Evolutionary conservation across 2,797 vertebrate species (phyloP).

Genomic region (Microtus agrestis): DNA sequence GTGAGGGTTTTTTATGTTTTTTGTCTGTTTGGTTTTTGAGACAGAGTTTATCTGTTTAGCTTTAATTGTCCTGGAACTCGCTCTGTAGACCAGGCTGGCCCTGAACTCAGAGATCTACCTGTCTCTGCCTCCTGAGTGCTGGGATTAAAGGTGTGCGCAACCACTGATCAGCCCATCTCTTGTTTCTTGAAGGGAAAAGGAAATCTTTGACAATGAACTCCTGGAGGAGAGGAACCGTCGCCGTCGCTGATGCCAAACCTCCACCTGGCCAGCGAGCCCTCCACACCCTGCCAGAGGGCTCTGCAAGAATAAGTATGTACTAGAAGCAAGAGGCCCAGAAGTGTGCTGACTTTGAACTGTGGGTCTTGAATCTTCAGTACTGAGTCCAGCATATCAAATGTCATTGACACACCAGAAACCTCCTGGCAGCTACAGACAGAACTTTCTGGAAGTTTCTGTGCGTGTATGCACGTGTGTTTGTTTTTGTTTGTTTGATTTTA

Average conservation of each 20-base stretch:
- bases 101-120: background rate
- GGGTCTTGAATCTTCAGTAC: background rate
- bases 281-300: no score
- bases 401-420: accelerated
- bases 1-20: background rate
- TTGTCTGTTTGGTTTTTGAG: background rate
- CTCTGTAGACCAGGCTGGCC: background rate
- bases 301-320: background rate
- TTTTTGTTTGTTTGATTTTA: background rate
- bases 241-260: accelerated
- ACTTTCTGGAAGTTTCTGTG: background rate
- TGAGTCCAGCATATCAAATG: accelerated
- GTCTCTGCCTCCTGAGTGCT: background rate
- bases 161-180: background rate
- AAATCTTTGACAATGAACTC: constrained; percentile 88
- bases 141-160: background rate
- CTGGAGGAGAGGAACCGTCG: constrained; percentile 81
- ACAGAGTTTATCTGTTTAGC: background rate
- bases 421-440: accelerated
- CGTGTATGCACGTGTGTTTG: background rate
- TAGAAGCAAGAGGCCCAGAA: accelerated
- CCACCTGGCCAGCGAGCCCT: background rate
- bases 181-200: constrained; percentile 86
- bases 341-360: background rate
- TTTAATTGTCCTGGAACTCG: background rate